Evolutionary conservation across 2,797 vertebrate genomes (phyloP).

Genomic region (Melanotaenia nigrans): DNA sequence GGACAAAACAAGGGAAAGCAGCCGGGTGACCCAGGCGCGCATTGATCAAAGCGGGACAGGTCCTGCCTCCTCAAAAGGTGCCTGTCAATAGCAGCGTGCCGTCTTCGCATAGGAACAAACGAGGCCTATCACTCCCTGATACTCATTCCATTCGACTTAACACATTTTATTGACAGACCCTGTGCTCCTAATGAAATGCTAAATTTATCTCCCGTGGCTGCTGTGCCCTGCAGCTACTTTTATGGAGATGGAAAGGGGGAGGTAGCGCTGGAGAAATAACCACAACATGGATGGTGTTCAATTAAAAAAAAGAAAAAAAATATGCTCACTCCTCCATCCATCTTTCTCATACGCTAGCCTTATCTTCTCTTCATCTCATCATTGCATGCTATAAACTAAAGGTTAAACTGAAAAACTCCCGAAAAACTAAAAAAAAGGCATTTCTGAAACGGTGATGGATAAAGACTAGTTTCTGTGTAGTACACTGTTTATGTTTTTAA

Average conservation of each 20-base stretch:
- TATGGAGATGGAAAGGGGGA: conserved; percentile 77
- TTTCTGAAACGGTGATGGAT: conserved; percentile 54
- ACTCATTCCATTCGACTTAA: conserved; percentile 88
- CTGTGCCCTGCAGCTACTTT: conserved; percentile 82
- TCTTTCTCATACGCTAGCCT: conserved; percentile 52
- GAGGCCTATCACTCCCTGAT: conserved; percentile 81
- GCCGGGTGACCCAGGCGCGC: conserved; percentile 70
- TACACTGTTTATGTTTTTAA: neutral
- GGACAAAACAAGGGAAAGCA: conserved; percentile 72
- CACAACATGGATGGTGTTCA: conserved; percentile 79
- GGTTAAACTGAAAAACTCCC: conserved; percentile 69
- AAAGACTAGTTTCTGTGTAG: conserved; percentile 24
- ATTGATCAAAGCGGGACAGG: conserved; percentile 84
- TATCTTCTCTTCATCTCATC: conserved; percentile 72
- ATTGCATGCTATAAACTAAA: conserved; percentile 71
- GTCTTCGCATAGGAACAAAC: conserved; percentile 81
- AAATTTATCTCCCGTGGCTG: conserved; percentile 85
- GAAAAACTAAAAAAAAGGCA: conserved; percentile 66
- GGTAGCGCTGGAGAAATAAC: conserved; percentile 71
- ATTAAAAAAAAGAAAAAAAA: conserved; percentile 65
- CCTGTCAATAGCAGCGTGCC: conserved; percentile 81
- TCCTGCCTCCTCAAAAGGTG: conserved; percentile 81
- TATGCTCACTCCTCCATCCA: conserved; percentile 38
- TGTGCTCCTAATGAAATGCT: conserved; percentile 88
- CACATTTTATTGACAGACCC: conserved; percentile 89